These are phyloP conservation scores for Epicampocera succincta DNA, from an alignment of 2,888 invertebrate genomes.

Conservation along the genomic window DNA sequence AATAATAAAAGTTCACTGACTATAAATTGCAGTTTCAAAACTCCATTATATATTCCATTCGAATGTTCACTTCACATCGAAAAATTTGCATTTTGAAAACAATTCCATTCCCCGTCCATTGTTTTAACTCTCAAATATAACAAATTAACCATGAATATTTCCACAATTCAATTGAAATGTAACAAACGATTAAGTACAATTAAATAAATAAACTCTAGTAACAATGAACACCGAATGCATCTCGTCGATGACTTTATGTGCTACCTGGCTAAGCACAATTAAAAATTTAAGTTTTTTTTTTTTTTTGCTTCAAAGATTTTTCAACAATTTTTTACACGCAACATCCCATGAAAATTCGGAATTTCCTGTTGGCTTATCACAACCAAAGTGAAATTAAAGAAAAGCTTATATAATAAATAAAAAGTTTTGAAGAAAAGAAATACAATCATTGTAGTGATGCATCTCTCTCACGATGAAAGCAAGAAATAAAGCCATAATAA, in stretches of 20 bases:
- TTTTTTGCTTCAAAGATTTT: conserved; percentile 22
- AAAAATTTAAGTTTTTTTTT: conserved; percentile 2
- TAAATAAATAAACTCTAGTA: not conserved
- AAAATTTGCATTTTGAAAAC: conserved; percentile 28
- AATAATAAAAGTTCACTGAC: conserved; percentile 15
- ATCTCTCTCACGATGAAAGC: not conserved
- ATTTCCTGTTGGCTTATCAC: conserved; percentile 23
- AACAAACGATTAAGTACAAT: conserved; percentile 7
- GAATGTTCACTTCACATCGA: conserved; percentile 24
- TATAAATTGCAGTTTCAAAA: conserved; percentile 5
- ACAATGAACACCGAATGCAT: conserved; percentile 12
- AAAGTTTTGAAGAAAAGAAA: not conserved
- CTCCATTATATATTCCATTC: not conserved
- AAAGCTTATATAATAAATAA: conserved; percentile 30
- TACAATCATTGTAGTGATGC: not conserved
- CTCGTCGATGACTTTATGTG: conserved; percentile 2
- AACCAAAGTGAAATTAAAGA: not conserved
- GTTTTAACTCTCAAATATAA: conserved; percentile 18
- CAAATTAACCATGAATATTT: conserved; percentile 40
- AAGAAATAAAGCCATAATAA: no score
- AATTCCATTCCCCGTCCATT: conserved; percentile 13
- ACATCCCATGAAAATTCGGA: conserved; percentile 22
- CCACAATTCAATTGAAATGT: conserved; percentile 15
- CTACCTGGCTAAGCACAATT: conserved; percentile 15
- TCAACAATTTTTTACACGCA: conserved; percentile 25